A percentile compares a stretch with the other conserved stretches of the same genome.
These are phyloP conservation scores for Colaptes auratus DNA, from an alignment of 2,113 vertebrate genomes.

Conservation along the genomic window DNA sequence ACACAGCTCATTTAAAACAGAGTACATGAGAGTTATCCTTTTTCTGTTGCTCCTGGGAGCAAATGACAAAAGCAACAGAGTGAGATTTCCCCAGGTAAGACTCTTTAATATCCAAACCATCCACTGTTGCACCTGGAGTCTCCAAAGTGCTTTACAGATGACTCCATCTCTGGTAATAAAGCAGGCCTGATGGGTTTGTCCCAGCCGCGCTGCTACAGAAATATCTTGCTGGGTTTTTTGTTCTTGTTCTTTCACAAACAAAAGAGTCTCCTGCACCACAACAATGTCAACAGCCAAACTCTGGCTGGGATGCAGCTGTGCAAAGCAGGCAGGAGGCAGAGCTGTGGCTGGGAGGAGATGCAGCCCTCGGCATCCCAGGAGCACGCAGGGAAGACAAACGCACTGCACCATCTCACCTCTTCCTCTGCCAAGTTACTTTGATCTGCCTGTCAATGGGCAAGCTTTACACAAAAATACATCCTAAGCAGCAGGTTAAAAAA, in stretches of 20 bases:
- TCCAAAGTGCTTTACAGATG: neutral
- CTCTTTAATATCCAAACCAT: neutral
- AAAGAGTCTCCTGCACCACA: constrained; percentile 20
- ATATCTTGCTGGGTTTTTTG: neutral
- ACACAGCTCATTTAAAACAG: neutral
- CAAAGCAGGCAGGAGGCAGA: neutral
- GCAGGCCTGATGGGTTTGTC: neutral
- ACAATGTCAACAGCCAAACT: constrained; percentile 19
- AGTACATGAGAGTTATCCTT: neutral
- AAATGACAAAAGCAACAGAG: neutral
- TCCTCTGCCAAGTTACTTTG: neutral
- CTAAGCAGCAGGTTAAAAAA: neutral
- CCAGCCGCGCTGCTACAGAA: neutral
- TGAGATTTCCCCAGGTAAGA: neutral
- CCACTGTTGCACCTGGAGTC: neutral
- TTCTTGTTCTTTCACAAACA: constrained; percentile 16
- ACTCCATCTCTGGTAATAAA: neutral
- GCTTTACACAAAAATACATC: neutral
- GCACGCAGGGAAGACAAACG: neutral
- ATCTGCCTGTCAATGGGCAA: constrained; percentile 11
- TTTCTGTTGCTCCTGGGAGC: neutral
- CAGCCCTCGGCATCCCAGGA: neutral
- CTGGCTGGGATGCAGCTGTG: constrained; percentile 30
- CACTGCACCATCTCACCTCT: neutral
- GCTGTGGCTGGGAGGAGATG: neutral